Percentiles rank a stretch among this genome's conserved stretches.
Evolutionary conservation across 2,888 invertebrate species (phyloP).

Genomic region (Hypsopygia costalis): DNA sequence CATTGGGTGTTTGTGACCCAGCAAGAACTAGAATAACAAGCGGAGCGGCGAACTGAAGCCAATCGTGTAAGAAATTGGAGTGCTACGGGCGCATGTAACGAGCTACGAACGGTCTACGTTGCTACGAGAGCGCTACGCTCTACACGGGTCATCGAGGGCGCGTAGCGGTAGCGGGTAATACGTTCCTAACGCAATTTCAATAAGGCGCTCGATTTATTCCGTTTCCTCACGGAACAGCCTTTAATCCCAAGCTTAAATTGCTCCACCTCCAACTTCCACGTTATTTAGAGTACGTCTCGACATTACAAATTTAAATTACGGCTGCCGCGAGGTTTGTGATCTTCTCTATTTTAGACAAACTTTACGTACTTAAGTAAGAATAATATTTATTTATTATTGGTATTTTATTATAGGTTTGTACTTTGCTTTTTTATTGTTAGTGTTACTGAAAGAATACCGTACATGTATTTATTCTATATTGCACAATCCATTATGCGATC

Average conservation of each 20-base stretch:
- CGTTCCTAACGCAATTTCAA: conserved; percentile 44
- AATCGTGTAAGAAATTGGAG: conserved; percentile 51
- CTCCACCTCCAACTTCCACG: conserved; percentile 19
- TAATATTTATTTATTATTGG: too few species aligned
- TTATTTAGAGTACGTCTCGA: conserved; percentile 23
- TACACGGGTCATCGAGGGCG: conserved; percentile 32
- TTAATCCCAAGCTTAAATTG: conserved; percentile 32
- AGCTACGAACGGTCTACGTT: conserved; percentile 33
- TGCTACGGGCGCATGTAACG: conserved; percentile 39
- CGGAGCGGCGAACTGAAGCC: conserved; percentile 29
- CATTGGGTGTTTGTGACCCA: not conserved
- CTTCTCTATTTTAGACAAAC: too few species aligned
- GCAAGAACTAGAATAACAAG: conserved; percentile 15
- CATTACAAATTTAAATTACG: conserved; percentile 6
- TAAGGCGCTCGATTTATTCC: conserved; percentile 44
- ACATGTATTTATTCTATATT: too few species aligned
- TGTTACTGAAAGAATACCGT: too few species aligned
- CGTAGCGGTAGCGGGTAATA: conserved; percentile 30
- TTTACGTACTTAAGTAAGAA: too few species aligned
- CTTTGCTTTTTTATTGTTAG: too few species aligned
- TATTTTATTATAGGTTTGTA: too few species aligned
- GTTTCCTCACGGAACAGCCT: conserved; percentile 31
- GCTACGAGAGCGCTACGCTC: conserved; percentile 27
- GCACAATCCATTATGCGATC: too few species aligned
- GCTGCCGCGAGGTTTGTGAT: too few species aligned